Conservation (phyloP, 2,113 vertebrate species). For the Mugil cephalus region DNA sequence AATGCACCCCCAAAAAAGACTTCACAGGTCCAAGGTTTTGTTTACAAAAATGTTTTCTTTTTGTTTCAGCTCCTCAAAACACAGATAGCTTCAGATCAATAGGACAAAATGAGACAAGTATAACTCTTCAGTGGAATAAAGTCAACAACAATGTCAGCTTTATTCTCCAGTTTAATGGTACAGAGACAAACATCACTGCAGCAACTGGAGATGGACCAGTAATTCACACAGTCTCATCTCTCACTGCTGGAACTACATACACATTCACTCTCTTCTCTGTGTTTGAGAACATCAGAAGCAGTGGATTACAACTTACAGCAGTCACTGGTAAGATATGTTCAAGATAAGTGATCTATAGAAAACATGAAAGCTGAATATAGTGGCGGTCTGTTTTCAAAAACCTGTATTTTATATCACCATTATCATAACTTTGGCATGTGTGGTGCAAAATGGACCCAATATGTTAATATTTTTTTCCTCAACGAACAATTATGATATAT, state of each 20-base stretch:
- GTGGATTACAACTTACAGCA: conserved; percentile 18
- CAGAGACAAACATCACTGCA: conserved; percentile 16
- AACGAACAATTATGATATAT: no score
- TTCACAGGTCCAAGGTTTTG: no score
- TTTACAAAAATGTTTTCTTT: no score
- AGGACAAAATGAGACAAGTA: conserved; percentile 18
- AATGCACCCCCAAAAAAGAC: no score
- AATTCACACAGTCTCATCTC: conserved; percentile 29
- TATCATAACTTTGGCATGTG: no score
- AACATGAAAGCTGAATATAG: no score
- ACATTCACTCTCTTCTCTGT: conserved; percentile 40
- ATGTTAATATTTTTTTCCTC: no score
- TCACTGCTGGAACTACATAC: conserved; percentile 31
- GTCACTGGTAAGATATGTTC: conserved; percentile 15
- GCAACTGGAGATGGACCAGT: not conserved
- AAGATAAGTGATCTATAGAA: no score
- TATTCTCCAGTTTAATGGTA: conserved; percentile 10
- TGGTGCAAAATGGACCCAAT: no score
- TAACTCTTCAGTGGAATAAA: conserved; percentile 38
- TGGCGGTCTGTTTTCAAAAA: no score
- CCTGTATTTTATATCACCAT: no score
- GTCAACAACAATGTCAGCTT: not conserved
- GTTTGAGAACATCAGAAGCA: conserved; percentile 21
- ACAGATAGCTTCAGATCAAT: not conserved
- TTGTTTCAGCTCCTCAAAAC: not conserved